Evolutionary conservation across 2,888 invertebrate species (phyloP).

Genomic region (Leptogaster cylindrica): DNA sequence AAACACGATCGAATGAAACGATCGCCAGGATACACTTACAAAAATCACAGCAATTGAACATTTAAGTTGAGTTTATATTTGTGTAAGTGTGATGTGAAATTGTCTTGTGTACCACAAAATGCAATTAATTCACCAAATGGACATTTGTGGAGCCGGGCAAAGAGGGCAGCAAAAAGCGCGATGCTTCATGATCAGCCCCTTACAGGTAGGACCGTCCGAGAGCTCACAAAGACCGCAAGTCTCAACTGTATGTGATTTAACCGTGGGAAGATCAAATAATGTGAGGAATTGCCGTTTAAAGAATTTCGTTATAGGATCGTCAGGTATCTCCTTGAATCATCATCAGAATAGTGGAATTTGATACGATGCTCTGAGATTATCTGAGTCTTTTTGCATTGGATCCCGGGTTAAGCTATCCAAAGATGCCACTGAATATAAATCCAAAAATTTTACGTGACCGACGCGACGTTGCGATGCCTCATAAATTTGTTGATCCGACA

Average conservation of each 20-base stretch:
- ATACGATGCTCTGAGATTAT: constrained; percentile 36
- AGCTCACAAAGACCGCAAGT: constrained; percentile 31
- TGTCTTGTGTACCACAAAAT: constrained; percentile 46
- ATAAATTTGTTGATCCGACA: constrained; percentile 12
- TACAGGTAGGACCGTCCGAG: constrained; percentile 24
- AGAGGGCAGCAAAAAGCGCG: constrained; percentile 18
- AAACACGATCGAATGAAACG: too few species aligned
- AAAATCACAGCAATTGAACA: constrained; percentile 22
- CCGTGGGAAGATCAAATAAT: constrained; percentile 49
- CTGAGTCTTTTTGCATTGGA: constrained; percentile 26
- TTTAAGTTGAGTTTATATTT: not conserved
- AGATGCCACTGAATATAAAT: not conserved
- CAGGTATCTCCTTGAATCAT: constrained; percentile 49
- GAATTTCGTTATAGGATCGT: constrained; percentile 47
- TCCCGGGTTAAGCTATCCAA: not conserved
- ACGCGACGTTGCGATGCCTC: constrained; percentile 15
- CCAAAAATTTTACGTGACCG: constrained; percentile 6
- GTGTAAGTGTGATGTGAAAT: constrained; percentile 37
- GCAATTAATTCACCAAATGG: constrained; percentile 47
- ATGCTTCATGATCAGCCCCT: not conserved
- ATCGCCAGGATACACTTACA: not conserved
- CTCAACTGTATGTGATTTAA: constrained; percentile 43
- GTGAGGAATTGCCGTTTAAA: constrained; percentile 49
- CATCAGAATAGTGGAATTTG: constrained; percentile 43
- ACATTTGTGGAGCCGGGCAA: constrained; percentile 37